Conservation (phyloP, 2,797 vertebrate genomes). For the Pipistrellus pygmaeus region DNA sequence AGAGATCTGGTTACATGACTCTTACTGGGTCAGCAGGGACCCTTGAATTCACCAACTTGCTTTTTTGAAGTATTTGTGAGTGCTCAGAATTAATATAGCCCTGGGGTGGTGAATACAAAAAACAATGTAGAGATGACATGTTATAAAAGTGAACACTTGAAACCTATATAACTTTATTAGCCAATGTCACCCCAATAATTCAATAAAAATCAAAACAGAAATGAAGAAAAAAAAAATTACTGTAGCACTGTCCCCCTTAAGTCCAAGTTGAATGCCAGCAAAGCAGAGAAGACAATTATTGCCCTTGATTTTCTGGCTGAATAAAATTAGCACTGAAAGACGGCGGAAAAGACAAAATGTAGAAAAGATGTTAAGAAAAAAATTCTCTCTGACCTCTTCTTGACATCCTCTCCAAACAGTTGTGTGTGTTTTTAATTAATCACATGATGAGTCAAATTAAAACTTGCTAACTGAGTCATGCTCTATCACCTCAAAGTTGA, state of each 20-base stretch:
- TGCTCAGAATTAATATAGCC: constrained; percentile 14
- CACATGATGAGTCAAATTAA: not conserved
- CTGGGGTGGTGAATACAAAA: not conserved
- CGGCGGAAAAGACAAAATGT: not conserved
- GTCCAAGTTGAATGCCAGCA: not conserved
- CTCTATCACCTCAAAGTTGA: not conserved
- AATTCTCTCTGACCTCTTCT: not conserved
- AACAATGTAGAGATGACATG: not conserved
- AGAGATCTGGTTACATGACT: not conserved
- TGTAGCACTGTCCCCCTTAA: not conserved
- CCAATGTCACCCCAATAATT: not conserved
- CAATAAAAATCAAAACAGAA: not conserved
- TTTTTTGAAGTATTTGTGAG: not conserved
- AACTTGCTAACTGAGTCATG: not conserved
- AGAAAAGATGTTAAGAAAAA: not conserved
- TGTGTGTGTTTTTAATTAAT: not conserved
- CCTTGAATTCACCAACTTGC: not conserved
- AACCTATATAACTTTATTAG: not conserved
- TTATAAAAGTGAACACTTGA: not conserved
- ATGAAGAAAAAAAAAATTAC: constrained; percentile 20
- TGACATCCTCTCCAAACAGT: not conserved
- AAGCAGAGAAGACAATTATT: not conserved
- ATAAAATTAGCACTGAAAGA: not conserved
- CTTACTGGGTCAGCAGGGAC: not conserved
- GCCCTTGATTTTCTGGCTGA: not conserved